phyloP scores from a whole-genome alignment of 2,888 invertebrate species.

The Metacarcinus magister region DNA sequence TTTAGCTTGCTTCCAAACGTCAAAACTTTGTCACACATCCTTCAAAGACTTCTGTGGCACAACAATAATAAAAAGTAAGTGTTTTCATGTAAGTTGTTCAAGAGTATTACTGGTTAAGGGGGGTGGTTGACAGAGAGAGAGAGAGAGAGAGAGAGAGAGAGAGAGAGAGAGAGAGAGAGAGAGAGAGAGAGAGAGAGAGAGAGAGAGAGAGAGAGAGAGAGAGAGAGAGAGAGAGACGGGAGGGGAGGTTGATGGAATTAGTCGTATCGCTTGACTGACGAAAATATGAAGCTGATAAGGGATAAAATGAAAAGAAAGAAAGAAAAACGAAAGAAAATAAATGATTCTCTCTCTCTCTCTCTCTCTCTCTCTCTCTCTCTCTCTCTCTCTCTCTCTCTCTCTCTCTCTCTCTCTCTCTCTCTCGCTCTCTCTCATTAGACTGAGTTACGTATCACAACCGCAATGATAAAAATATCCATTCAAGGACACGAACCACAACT shows the following conservation, averaged over 20 bases:
- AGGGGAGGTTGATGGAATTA: background rate
- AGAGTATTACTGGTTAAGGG: background rate
- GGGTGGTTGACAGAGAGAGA: background rate
- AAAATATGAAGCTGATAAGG: too few relatives aligned
- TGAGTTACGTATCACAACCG: background rate
- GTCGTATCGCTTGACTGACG: background rate
- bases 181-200: conserved; percentile 35
- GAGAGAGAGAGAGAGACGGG: background rate
- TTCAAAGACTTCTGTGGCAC: background rate
- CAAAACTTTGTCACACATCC: background rate
- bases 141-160: background rate
- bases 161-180: conserved; percentile 48
- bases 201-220: conserved; percentile 26
- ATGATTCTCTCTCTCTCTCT: background rate
- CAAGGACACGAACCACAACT: background rate
- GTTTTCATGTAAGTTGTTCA: background rate
- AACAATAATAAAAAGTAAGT: background rate
- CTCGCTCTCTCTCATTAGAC: background rate
- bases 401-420: conserved; percentile 41
- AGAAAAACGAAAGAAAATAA: background rate
- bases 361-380: conserved; percentile 7
- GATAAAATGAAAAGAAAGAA: background rate
- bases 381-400: background rate
- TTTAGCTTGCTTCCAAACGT: background rate
- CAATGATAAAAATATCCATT: background rate